Base-by-base conservation (phyloP, 2,888 invertebrate genomes). In the Entomobrya multifasciata region DNA sequence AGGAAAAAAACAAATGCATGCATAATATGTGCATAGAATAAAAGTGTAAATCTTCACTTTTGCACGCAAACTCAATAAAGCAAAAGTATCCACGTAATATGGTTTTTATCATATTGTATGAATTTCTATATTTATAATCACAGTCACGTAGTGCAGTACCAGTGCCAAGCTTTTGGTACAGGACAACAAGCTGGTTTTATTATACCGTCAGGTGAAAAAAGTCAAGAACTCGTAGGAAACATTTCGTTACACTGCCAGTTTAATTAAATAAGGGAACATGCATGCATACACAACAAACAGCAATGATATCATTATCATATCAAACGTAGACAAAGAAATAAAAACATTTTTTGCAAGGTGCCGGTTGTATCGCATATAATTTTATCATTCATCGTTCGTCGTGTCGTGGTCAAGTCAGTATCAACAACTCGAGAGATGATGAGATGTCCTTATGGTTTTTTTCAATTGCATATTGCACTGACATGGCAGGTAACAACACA, bases 41-140 rank as follows among this genome's bases (percentile, higher is more conserved):
- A 65, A 65, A 65, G 65, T 65, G 65, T 65, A 65, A 65, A 65
- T 60, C 65, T 65, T 65, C 65, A 65, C 65, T 65, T 65, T 65
- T 65, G 5, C 17, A 5, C 27, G 60, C 57, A 57, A 25, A 13
- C 22, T 17, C 22, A 36, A 36, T 36, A 36, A 36, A 36, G 36
- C 36, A 6, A 4, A 36, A 36, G 36, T 36, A 36, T 8, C 36
- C 8, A 36, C 36, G 36, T 36, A 36, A 36, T 36, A 6, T 36
- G 36, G 36, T 36, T 36, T 4, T 36, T 36, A 36, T 8, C 36
- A 36, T 36, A 36, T 36, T 8, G 8, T 36, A 8, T 36, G 20
- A 6, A 6, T 25, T 60, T 60, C 1, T 65, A 65, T 65, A 65
- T 20, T 20, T 20, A n/a, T 20, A 17, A 65, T 65, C 41, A 65